Conservation (phyloP, 2,113 vertebrate genomes). For the Raja brachyura region DNA sequence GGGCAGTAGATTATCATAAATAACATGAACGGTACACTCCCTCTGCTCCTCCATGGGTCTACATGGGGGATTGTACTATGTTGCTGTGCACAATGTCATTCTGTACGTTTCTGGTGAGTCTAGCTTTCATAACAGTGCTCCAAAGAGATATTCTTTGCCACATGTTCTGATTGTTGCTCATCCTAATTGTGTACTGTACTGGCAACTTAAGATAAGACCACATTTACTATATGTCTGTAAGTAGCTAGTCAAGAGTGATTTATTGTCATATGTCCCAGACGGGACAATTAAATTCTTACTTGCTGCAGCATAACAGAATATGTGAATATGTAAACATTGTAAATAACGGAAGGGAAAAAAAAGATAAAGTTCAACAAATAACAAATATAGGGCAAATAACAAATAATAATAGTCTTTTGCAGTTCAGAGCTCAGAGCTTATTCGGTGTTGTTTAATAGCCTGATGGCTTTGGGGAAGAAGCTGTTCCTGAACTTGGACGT, state of each 20-base stretch:
- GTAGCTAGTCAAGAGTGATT: background rate
- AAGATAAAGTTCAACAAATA: too few relatives aligned
- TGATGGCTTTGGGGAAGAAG: too few relatives aligned
- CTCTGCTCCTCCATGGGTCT: background rate
- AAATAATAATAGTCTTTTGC: too few relatives aligned
- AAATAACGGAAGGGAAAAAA: too few relatives aligned
- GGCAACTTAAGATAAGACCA: background rate
- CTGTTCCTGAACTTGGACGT: too few relatives aligned
- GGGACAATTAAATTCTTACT: too few relatives aligned
- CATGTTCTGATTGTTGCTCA: background rate
- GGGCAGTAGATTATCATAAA: background rate
- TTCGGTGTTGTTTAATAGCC: too few relatives aligned
- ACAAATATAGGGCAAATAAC: too few relatives aligned
- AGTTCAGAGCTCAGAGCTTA: too few relatives aligned
- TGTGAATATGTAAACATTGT: too few relatives aligned
- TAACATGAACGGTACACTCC: background rate
- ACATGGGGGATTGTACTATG: background rate
- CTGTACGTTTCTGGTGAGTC: background rate
- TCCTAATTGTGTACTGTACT: background rate
- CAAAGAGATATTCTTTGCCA: conserved; percentile 3
- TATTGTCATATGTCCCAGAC: too few relatives aligned
- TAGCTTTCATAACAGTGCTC: background rate
- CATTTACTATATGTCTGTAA: background rate
- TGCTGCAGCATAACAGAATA: too few relatives aligned
- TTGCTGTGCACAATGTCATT: background rate